Evolutionary conservation across 2,797 vertebrate species (phyloP), one percentile per base, ranked within the genome.

Genomic region (Cynodonichthys magdalenae): DNA sequence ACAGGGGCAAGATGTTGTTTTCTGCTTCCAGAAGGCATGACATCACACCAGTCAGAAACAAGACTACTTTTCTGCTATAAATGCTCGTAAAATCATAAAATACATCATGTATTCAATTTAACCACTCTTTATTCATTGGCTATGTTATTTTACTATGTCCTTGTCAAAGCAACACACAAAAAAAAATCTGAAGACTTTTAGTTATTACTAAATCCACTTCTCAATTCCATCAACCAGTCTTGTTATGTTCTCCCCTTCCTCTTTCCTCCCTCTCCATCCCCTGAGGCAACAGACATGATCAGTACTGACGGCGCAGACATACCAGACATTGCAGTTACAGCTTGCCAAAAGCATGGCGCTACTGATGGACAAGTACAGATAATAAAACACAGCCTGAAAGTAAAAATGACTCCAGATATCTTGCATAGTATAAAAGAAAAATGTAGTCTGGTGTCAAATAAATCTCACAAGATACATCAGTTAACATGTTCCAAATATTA

Each of bases 331-430:
- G 24, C 65, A 73, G 76, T 82, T 71, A 69, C 60, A 58, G 60
- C 69, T 87, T 62, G 79, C 83, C 82, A 75, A 80, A 79, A 81
- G 82, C 78, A 64, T 4, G 9, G 18, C 53, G 66, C 44, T 51
- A 85, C 46, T 89, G 85, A 89, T 70, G 63, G 82, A 82, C 76
- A 81, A 76, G 73, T 76, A 54, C 42, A 57, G 70, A 81, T 78
- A 78, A 84, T 81, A 76, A 84, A 75, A 86, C 69, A 59, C 31
- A 76, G 81, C 78, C 78, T 76, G 34, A 63, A 52, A 87, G 73
- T 63, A 58, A 74, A 45, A 80, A 54, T 17, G 58, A 71, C 48
- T 71, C 34, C 70, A 80, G 75, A 68, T 74, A 60, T 61, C 61
- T 74, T 39, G n/a, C 49, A 63, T 46, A 54, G 53, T 62, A 48